Evolutionary conservation across 2,113 vertebrate genomes (phyloP).

Genomic region (Tachysurus vachellii): DNA sequence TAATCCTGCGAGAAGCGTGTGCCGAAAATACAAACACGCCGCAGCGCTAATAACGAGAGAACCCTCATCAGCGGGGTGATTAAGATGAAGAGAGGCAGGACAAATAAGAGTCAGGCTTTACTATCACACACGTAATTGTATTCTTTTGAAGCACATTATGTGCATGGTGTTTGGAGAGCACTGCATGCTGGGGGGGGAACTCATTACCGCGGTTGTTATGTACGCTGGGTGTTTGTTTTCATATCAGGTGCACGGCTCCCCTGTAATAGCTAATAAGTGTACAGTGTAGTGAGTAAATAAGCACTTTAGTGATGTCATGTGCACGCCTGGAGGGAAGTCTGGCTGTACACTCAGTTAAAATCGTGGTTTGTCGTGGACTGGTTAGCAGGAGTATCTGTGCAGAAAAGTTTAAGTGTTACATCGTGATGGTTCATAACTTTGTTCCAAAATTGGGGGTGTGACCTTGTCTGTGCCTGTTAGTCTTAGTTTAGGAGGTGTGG

Average conservation of each 20-base stretch:
- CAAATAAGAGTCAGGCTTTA: conserved; percentile 20
- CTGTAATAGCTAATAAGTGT: conserved; percentile 19
- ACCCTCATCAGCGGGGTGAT: conserved; percentile 34
- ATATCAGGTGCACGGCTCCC: conserved; percentile 28
- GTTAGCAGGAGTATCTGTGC: background rate
- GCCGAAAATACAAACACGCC: conserved; percentile 34
- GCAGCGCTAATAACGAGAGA: conserved; percentile 22
- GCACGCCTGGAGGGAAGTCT: conserved; percentile 25
- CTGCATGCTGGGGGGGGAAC: conserved; percentile 31
- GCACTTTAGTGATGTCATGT: conserved; percentile 18
- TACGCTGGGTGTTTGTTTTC: conserved; percentile 53
- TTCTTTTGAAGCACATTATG: conserved; percentile 58
- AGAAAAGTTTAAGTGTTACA: background rate
- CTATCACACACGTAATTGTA: conserved; percentile 50
- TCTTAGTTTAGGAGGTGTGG: background rate
- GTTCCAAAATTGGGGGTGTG: background rate
- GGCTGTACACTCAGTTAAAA: conserved; percentile 28
- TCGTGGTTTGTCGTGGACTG: background rate
- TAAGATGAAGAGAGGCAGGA: conserved; percentile 27
- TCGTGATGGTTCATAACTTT: background rate
- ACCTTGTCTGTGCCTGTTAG: background rate
- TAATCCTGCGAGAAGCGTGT: background rate
- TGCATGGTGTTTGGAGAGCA: conserved; percentile 26
- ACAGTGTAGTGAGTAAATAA: conserved; percentile 17
- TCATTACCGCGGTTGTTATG: conserved; percentile 54